These are phyloP conservation scores for Drosophila suzukii DNA, from an alignment of 1,140 invertebrate species.

Conservation along the genomic window DNA sequence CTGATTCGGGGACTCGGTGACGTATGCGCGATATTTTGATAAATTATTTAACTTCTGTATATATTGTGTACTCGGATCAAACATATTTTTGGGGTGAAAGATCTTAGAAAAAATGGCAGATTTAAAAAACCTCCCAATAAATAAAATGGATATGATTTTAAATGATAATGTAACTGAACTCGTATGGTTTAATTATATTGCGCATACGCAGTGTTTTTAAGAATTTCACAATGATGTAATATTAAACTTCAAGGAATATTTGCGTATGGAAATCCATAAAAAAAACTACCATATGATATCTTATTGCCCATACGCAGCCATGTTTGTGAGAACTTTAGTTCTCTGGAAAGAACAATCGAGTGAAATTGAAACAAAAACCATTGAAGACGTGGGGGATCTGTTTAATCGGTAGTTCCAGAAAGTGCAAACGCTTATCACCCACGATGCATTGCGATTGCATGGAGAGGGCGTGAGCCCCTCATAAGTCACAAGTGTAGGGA, in stretches of 20 bases:
- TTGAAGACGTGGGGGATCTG: too few relatives aligned
- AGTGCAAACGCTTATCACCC: constrained; percentile 24
- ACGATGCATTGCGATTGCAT: constrained; percentile 8
- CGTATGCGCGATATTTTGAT: constrained; percentile 33
- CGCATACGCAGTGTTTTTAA: too few relatives aligned
- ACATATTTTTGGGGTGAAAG: background rate
- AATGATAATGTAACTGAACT: too few relatives aligned
- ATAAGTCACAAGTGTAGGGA: constrained; percentile 7
- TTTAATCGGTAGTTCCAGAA: constrained; percentile 6
- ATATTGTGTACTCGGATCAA: background rate
- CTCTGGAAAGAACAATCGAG: constrained; percentile 9
- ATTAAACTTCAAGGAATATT: background rate
- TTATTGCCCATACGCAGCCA: constrained; percentile 35
- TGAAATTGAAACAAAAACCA: constrained; percentile 1
- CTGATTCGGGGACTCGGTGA: constrained; percentile 20
- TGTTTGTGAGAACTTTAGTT: constrained; percentile 5
- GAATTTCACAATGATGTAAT: too few relatives aligned
- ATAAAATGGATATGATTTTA: too few relatives aligned
- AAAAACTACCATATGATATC: background rate
- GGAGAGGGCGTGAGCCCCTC: constrained; percentile 13
- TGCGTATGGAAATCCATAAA: too few relatives aligned
- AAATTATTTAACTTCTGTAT: constrained; percentile 8
- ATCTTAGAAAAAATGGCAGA: background rate
- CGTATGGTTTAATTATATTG: too few relatives aligned
- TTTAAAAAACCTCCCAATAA: too few relatives aligned